Conservation (phyloP, 2,113 vertebrate genomes). For the Acinonyx jubatus region DNA sequence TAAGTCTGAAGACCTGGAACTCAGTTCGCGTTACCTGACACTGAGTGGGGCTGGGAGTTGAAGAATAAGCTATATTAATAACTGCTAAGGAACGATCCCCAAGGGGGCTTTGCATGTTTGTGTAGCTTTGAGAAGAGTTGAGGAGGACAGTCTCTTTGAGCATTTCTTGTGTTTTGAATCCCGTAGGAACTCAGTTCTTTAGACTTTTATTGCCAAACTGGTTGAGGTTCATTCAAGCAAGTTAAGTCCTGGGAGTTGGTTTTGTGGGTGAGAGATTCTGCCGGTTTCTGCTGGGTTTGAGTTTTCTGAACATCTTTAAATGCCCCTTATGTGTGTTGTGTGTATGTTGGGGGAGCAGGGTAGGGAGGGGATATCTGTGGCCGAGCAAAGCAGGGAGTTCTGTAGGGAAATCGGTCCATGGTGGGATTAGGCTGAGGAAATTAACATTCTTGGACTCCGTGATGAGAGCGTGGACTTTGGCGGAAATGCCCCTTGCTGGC, state of each 20-base stretch:
- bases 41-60: not conserved
- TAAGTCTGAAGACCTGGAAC: not conserved
- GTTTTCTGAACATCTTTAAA: not conserved
- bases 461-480: not conserved
- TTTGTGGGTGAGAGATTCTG: not conserved
- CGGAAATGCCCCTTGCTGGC: not conserved
- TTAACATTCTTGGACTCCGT: not conserved
- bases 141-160: not conserved
- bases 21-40: not conserved
- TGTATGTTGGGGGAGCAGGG: not conserved
- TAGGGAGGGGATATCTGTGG: rapidly evolving
- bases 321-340: not conserved
- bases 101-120: not conserved
- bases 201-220: not conserved
- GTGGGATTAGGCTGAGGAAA: not conserved
- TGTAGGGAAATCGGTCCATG: not conserved
- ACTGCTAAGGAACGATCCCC: not conserved
- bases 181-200: not conserved
- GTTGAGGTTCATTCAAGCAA: not conserved
- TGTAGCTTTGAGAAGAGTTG: not conserved
- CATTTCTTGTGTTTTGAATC: not conserved
- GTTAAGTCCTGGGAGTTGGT: not conserved
- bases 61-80: not conserved
- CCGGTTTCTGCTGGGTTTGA: not conserved
- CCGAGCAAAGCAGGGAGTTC: not conserved